Evolutionary conservation across 2,113 vertebrate species (phyloP), one percentile per base, ranked within the genome.

Genomic region (Atractosteus spatula): DNA sequence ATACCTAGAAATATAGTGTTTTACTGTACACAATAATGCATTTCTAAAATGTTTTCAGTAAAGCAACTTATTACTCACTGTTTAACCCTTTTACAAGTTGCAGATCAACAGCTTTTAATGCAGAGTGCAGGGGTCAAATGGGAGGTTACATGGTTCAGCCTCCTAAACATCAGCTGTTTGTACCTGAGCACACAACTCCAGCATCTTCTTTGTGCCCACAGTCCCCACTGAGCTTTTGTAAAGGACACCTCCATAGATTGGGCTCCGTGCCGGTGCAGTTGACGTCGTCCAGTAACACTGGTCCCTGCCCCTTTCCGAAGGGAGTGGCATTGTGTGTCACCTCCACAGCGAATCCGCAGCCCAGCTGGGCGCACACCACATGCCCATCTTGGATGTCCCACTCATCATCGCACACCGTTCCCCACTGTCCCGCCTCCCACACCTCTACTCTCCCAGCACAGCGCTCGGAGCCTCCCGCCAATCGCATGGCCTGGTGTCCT

Each of bases 161-260:
- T 29, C 29, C 29, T 29, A 29, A 29, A 29, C 29, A 29, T 29
- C 29, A 29, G 29, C 29, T 29, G 29, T 29, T 29, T 29, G 29
- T 76, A 92, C 91, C 91, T 87, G 91, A 92, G 63, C 91, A 92
- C 0, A 88, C 69, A 10, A 92, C 87, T 2, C 87, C 87, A 16
- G 87, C 89, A 0, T 91, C 91, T 74, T 91, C 88, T 12, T 90
- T 90, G 81, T 91, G 90, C 55, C 88, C 88, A 3, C 90, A 92
- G 84, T 88, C 85, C 0, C 79, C 3, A 6, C 74, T 71, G 0
- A 76, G 66, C n/a, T 0, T 66, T 0, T 64, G 6, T 1, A 75
- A 62, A 0, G 82, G 83, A 69, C 91, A 92, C 57, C 55, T 71
- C 82, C 86, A 90, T 72, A 92, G 83, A 70, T 78, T 85, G 3